Percentiles rank a stretch among this genome's conserved stretches.
Conservation (phyloP, 2,888 invertebrate species). For the Minunthozetes semirufus region DNA sequence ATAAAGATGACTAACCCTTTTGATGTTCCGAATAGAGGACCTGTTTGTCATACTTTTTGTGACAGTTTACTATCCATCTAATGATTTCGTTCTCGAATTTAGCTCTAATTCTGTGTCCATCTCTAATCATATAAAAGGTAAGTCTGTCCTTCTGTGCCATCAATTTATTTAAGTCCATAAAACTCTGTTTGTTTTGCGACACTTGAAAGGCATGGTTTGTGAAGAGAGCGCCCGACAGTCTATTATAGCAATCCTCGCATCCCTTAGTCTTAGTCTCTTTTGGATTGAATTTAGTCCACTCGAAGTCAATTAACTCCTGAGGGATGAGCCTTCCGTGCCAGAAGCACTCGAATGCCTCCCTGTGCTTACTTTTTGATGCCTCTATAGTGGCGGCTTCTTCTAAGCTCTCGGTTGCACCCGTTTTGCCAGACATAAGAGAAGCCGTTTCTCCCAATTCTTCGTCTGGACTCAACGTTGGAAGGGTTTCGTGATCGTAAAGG, state of each 20-base stretch:
- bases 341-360: slow-evolving; percentile 16
- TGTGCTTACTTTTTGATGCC: background rate
- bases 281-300: slow-evolving; percentile 12
- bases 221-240: slow-evolving; percentile 23
- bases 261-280: background rate
- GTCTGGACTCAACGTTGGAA: background rate
- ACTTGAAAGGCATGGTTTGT: background rate
- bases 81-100: background rate
- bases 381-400: background rate
- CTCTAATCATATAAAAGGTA: background rate
- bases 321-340: slow-evolving; percentile 27
- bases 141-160: background rate
- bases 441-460: slow-evolving; percentile 5
- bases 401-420: background rate
- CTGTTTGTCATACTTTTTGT: slow-evolving; percentile 13
- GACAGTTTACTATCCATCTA: background rate
- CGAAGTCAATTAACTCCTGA: slow-evolving; percentile 2
- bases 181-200: slow-evolving; percentile 23
- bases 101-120: background rate
- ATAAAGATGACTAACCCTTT: background rate
- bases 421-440: background rate
- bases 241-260: slow-evolving; percentile 9
- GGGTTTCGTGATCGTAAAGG: background rate
- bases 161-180: background rate
- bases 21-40: background rate